Conservation (phyloP, 2,113 vertebrate species). For the Rattus norvegicus region DNA sequence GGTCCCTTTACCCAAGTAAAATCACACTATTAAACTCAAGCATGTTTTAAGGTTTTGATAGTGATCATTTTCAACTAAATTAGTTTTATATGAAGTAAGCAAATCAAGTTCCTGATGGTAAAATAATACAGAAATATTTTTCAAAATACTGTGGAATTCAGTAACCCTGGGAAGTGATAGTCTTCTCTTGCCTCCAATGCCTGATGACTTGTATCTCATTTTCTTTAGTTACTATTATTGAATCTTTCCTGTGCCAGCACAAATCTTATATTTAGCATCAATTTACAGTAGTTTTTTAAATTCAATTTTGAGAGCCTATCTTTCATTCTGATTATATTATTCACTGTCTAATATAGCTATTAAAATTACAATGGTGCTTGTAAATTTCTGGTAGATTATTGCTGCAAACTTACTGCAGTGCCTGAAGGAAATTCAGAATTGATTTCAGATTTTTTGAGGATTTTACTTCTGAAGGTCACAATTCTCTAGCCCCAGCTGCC, state of each 20-base stretch:
- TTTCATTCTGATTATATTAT: neutral
- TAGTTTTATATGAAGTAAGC: neutral
- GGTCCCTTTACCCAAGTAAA: neutral
- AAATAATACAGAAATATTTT: neutral
- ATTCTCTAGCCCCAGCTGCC: neutral
- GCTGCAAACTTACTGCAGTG: neutral
- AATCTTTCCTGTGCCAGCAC: neutral
- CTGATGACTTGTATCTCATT: neutral
- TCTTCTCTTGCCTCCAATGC: neutral
- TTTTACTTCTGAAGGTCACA: neutral
- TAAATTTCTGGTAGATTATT: slow-evolving; percentile 31
- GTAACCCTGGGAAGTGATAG: neutral
- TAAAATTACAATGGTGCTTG: slow-evolving; percentile 14
- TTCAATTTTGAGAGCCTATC: neutral
- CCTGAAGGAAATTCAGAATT: neutral
- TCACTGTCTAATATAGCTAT: neutral
- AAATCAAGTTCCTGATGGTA: neutral
- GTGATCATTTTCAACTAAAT: neutral
- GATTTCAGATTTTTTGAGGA: neutral
- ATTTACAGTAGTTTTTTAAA: neutral
- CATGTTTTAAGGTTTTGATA: neutral
- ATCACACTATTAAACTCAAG: neutral
- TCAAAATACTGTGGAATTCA: neutral
- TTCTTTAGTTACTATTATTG: slow-evolving; percentile 16
- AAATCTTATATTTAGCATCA: neutral